Evolutionary conservation across 1,140 invertebrate species (phyloP), one percentile per base, ranked within the genome.

Genomic region (Phortica variegata): DNA sequence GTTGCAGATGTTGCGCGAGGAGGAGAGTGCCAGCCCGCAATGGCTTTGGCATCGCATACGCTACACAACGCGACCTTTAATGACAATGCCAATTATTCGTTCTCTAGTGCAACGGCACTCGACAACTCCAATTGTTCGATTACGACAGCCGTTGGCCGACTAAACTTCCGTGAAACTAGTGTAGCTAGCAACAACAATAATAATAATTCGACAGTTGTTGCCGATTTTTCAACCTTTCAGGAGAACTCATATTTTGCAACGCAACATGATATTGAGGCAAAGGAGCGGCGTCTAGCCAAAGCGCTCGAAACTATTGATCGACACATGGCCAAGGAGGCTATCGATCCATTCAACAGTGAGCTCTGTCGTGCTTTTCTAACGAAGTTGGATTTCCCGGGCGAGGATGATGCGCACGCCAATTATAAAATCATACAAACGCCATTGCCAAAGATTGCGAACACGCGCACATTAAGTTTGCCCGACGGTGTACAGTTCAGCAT

Each of bases 271-370:
- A 47, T 52, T 0, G 74, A 76, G 42, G 65, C 73, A 1, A 69
- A 76, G 39, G 57, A 73, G 31, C 55, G 61, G 12, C 66, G 74
- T 2, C 42, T 73, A 0, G 58, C 68, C 3, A 76, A 76, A 42
- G 74, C 74, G 0, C 32, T 70, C 15, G 61, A 68, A 38, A 73
- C 72, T 0, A 76, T 76, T 7, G 65, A 57, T 3, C 61, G 65
- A 0, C 74, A 76, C 31, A 17, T 75, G 49, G 58, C 51, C 16
- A 75, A 70, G 39, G 61, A 60, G 29, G 55, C 61, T 19, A 72
- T 83, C 40, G 82, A 83, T 78, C 82, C 82, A 18, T 83, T 83
- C 23, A 83, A 79, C 54, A 81, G 78, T 41, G 81, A 83, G 46
- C 72, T 83, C n/a, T 76, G 82, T 47, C 68, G 79, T 16, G 79